Base-by-base conservation (phyloP, 2,888 invertebrate genomes). In the Lymantria dispar region DNA sequence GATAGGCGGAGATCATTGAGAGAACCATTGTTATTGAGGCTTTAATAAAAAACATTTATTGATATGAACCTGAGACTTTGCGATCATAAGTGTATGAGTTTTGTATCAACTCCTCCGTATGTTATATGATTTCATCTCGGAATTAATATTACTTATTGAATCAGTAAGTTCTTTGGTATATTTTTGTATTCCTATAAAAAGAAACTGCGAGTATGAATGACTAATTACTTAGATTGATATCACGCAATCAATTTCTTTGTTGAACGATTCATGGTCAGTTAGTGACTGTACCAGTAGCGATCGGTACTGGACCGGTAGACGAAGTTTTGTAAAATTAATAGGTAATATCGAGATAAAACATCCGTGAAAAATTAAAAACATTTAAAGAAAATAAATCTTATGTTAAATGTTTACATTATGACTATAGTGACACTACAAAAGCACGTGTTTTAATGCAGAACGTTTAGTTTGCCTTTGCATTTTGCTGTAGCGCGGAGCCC, bases 361-460 rank as follows among this genome's bases (percentile, higher is more conserved):
- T 10, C 33, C 10, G 33, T 33, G 8, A 33, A 22, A 3, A 22
- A 22, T 22, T 22, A 22, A 22, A 22, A 5, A 2, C 22, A 5
- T 2, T 22, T 22, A 22, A 22, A 22, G 22, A 22, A 22, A 22
- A 22, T 22, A 22, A 3, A 22, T 22, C 22, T 22, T 3, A 5
- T 3, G 22, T 22, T 22, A 22, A 22, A 22, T 22, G 22, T 22
- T 22, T 22, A 22, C 22, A 5, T 22, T 22, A 22, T 68, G 71
- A 78, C 79, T 76, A 65, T 40, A 67, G 64, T 65, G 71, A 70
- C 70, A 72, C 71, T 78, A 83, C 77, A 83, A 84, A 85, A 84
- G 76, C 81, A 81, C 79, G 81, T 81, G 85, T 68, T 69, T 54
- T 73, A 61, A 64, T 77, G 72, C 74, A 66, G 64, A 65, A 58